These are phyloP conservation scores for Ruditapes philippinarum DNA, from an alignment of 1,140 invertebrate species.

Conservation along the genomic window DNA sequence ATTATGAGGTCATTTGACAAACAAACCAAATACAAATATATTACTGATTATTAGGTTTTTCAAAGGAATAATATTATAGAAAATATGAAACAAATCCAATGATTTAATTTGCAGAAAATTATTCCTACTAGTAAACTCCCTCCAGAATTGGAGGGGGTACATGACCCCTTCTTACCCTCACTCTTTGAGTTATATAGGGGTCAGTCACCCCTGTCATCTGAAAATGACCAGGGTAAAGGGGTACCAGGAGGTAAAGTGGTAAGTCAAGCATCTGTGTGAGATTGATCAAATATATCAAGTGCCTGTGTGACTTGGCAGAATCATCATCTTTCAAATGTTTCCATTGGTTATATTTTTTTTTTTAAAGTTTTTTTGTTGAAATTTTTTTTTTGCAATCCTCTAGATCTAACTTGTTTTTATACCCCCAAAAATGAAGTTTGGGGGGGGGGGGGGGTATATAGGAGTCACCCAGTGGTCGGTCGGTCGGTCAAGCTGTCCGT, in stretches of 20 bases:
- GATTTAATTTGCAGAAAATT: constrained; percentile 52
- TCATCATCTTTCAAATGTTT: neutral
- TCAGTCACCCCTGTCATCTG: neutral
- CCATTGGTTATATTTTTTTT: neutral
- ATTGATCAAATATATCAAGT: constrained; percentile 5
- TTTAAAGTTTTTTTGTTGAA: no score
- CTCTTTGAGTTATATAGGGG: constrained; percentile 11
- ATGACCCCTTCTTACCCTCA: constrained; percentile 38
- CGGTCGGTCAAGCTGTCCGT: no score
- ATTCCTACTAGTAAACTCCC: constrained; percentile 54
- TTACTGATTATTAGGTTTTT: no score
- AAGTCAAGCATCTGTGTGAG: constrained; percentile 45
- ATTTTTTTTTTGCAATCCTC: no score
- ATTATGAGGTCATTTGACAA: no score
- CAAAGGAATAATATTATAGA: no score
- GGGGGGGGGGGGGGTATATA: no score
- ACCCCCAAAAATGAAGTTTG: no score
- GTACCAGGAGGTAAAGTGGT: neutral
- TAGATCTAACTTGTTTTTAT: no score
- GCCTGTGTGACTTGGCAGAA: neutral
- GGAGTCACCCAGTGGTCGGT: no score
- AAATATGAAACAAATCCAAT: no score
- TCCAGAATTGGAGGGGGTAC: constrained; percentile 30
- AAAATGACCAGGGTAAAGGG: neutral
- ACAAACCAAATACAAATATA: no score